Evolutionary conservation across 2,113 vertebrate species (phyloP), one percentile per base, ranked within the genome.

Genomic region (Natator depressus): DNA sequence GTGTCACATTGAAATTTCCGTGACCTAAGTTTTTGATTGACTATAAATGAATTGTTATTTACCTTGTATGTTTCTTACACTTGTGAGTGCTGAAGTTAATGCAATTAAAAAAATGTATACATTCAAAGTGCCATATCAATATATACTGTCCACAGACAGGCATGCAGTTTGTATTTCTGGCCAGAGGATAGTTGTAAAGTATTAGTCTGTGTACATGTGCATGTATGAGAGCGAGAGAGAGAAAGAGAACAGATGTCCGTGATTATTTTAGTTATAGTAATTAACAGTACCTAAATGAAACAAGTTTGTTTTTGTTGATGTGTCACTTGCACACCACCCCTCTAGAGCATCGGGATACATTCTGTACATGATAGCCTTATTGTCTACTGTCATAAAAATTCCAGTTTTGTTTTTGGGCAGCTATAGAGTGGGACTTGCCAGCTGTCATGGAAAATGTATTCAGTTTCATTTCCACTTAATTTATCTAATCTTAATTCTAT

Each of bases 281-380:
- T 98, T 98, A 98, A 98, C 97, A 98, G 97, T 98, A 98, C 95
- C 97, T 98, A 98, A 98, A 98, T 98, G 98, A 98, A 98, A 96
- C 93, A 97, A 96, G 98, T 98, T 98, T 98, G 94, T 98, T 99
- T 98, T 99, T 99, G 98, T 99, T 98, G 98, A 98, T 91, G 98
- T 99, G 99, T 99, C 99, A 99, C 98, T 99, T 98, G 98, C 98
- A 99, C 97, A 94, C 98, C 97, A 97, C 98, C 98, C 97, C 98
- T 98, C 98, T 96, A 98, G 97, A 97, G 93, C 97, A 97, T 98
- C 98, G 98, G 97, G 97, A 98, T 98, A 98, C 98, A 98, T 94
- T 98, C 98, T 98, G 98, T 96, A 97, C 98, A 98, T 96, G 98
- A 98, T 98, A 95, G 98, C 98, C 97, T 97, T 97, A 98, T 99